phyloP scores from a whole-genome alignment of 1,140 invertebrate genomes.

The Trypoxylus dichotomus region DNA sequence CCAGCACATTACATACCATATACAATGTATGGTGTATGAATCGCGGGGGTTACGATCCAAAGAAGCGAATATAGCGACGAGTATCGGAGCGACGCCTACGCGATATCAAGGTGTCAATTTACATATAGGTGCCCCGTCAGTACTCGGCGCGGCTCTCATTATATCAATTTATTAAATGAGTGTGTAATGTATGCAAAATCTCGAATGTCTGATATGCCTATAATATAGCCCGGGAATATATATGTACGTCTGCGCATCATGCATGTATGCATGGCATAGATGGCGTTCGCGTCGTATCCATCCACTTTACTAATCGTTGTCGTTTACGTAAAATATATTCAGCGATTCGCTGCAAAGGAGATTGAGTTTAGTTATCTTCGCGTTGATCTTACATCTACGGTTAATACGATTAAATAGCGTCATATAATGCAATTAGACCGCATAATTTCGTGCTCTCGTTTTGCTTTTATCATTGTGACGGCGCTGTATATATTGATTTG shows the following conservation, averaged over 20 bases:
- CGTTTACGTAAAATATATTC: neutral
- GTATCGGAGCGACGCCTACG: constrained; percentile 6
- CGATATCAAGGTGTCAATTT: constrained; percentile 26
- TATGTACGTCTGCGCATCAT: too few species aligned
- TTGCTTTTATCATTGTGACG: neutral
- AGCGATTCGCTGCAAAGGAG: neutral
- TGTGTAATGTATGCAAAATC: constrained; percentile 26
- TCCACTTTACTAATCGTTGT: neutral
- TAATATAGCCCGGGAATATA: neutral
- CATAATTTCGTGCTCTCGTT: constrained; percentile 1
- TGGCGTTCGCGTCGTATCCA: neutral
- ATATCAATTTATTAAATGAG: constrained; percentile 28
- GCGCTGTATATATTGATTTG: neutral
- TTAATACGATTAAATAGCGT: neutral
- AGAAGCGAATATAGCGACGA: neutral
- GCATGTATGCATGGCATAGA: neutral
- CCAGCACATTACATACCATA: neutral
- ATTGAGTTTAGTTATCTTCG: neutral
- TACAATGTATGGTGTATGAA: neutral
- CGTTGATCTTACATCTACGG: neutral
- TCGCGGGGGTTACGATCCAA: neutral
- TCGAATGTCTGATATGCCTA: neutral
- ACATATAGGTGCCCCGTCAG: constrained; percentile 23
- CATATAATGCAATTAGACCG: constrained; percentile 16
- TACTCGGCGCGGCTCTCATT: constrained; percentile 10